A percentile compares a stretch with the other conserved stretches of the same genome.
Evolutionary conservation across 2,888 invertebrate species (phyloP).

Genomic region (Tetanocera ferruginea): DNA sequence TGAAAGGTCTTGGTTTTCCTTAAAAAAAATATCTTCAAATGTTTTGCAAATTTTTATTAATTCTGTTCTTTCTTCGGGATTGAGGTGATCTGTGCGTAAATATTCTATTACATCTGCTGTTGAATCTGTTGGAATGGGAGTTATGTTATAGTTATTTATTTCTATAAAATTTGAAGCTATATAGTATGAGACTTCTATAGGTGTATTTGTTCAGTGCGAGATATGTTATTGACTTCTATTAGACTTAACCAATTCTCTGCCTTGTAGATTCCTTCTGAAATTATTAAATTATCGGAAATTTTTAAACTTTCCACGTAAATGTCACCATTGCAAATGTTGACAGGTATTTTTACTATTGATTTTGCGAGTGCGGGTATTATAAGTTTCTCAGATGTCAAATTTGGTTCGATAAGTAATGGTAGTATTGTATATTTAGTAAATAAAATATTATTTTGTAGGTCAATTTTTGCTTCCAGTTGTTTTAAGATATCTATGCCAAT

Average conservation of each 20-base stretch:
- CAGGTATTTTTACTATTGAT: constrained; percentile 30
- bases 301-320: background rate
- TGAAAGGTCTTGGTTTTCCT: background rate
- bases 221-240: background rate
- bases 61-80: no score
- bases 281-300: background rate
- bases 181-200: background rate
- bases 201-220: background rate
- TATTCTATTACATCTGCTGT: no score
- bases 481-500: background rate
- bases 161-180: no score
- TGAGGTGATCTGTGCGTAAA: no score
- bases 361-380: constrained; percentile 18
- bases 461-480: constrained; percentile 28
- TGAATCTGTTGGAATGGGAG: no score
- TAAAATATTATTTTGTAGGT: constrained; percentile 22
- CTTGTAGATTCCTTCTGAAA: background rate
- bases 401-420: constrained; percentile 9
- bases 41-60: background rate
- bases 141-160: no score
- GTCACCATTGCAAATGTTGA: constrained; percentile 13
- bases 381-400: constrained; percentile 24
- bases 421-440: constrained; percentile 6
- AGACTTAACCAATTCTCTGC: constrained; percentile 10
- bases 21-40: constrained; percentile 17